Conservation (phyloP, 2,888 invertebrate species). For the Polietes domitor region DNA sequence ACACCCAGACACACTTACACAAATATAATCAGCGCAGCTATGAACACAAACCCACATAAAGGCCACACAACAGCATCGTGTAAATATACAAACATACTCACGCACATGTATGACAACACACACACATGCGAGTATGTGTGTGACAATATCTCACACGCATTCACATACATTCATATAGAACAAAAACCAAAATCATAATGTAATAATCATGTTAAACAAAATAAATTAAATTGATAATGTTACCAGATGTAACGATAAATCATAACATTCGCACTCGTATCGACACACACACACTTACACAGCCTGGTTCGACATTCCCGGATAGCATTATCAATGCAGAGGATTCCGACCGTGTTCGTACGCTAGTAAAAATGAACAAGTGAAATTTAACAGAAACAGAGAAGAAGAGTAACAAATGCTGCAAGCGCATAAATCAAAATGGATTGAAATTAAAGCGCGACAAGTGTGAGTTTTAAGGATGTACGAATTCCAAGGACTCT, state of each 20-base stretch:
- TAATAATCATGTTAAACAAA: slow-evolving; percentile 65
- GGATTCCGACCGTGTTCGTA: too few relatives aligned
- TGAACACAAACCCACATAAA: background rate
- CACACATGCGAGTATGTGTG: background rate
- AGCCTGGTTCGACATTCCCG: background rate
- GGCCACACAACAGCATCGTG: background rate
- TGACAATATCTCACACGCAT: background rate
- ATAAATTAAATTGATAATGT: slow-evolving; percentile 67
- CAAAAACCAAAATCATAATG: slow-evolving; percentile 64
- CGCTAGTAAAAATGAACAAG: too few relatives aligned
- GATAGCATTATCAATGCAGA: background rate
- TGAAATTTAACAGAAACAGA: background rate
- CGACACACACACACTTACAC: background rate
- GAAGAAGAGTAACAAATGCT: slow-evolving; percentile 33
- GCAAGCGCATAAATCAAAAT: slow-evolving; percentile 30
- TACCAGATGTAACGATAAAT: slow-evolving; percentile 65
- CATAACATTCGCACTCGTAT: slow-evolving; percentile 20
- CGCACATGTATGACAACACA: background rate
- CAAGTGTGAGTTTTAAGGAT: slow-evolving; percentile 1
- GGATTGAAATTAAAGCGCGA: slow-evolving; percentile 15
- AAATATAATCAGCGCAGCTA: background rate
- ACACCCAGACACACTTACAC: background rate
- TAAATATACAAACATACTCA: background rate
- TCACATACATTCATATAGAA: background rate
- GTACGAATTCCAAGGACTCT: background rate